phyloP scores from a whole-genome alignment of 2,797 vertebrate genomes.

The Callimico goeldii region DNA sequence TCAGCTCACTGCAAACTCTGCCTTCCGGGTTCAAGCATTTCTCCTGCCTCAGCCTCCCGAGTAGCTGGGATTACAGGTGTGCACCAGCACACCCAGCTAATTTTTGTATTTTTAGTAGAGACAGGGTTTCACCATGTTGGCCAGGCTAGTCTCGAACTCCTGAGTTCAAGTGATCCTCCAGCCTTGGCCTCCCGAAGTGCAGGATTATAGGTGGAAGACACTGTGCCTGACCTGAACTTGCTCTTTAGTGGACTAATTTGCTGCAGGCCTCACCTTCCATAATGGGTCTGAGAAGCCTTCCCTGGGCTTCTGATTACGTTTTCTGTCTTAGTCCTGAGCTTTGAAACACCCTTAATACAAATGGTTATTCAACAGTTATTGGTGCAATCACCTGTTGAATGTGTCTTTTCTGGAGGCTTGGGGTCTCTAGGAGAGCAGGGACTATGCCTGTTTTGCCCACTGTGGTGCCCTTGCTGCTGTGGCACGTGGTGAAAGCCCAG shows the following conservation, averaged over 20 bases:
- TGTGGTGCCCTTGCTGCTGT: background rate
- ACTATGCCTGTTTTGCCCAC: background rate
- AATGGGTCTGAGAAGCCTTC: background rate
- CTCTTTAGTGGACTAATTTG: background rate
- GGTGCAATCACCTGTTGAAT: background rate
- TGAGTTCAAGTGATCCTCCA: background rate
- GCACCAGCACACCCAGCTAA: background rate
- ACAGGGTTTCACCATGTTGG: background rate
- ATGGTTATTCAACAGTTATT: background rate
- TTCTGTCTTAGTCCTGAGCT: background rate
- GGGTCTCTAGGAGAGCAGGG: background rate
- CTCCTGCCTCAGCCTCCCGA: too few relatives aligned
- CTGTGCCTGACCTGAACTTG: background rate
- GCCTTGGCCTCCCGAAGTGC: background rate
- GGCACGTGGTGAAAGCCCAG: fast-evolving
- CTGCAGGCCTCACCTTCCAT: background rate
- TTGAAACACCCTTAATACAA: background rate
- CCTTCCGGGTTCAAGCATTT: too few relatives aligned
- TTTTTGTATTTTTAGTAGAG: background rate
- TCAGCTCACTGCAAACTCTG: too few relatives aligned
- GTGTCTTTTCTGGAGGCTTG: background rate
- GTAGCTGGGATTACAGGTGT: too few relatives aligned
- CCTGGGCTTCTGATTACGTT: background rate
- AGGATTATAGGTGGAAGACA: background rate
- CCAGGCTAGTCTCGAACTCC: background rate